Percentiles rank a stretch among this genome's conserved stretches.
phyloP scores from a whole-genome alignment of 2,113 vertebrate genomes.

The Amphiprion ocellaris region DNA sequence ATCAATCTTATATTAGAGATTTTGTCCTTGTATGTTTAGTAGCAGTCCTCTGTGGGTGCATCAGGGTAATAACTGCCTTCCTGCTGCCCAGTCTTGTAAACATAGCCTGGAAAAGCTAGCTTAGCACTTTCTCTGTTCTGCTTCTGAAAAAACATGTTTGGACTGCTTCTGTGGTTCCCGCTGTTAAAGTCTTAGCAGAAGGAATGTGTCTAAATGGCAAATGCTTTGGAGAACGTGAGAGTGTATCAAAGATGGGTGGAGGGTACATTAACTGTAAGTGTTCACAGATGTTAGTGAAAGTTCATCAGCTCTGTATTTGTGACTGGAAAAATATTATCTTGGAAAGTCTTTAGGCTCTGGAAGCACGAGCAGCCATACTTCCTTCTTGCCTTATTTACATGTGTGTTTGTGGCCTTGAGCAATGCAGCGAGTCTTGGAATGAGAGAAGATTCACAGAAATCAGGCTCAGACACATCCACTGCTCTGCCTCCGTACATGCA shows the following conservation, averaged over 20 bases:
- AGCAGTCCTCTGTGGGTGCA: constrained; percentile 45
- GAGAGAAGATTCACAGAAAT: constrained; percentile 39
- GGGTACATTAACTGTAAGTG: constrained; percentile 81
- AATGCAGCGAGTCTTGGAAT: constrained; percentile 50
- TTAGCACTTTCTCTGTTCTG: constrained; percentile 71
- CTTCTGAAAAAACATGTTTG: constrained; percentile 82
- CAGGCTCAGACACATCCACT: constrained; percentile 44
- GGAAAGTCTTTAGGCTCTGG: constrained; percentile 71
- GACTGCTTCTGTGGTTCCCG: constrained; percentile 80
- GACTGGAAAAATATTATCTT: constrained; percentile 78
- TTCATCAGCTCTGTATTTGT: constrained; percentile 75
- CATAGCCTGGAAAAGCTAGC: constrained; percentile 71
- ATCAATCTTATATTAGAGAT: constrained; percentile 26
- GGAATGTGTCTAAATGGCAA: constrained; percentile 86
- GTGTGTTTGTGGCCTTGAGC: constrained; percentile 74
- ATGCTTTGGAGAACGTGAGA: constrained; percentile 76
- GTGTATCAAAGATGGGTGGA: constrained; percentile 75
- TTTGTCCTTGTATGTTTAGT: constrained; percentile 22
- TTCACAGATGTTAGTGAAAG: constrained; percentile 86
- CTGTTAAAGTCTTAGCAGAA: constrained; percentile 78
- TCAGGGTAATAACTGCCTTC: constrained; percentile 61
- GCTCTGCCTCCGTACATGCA: constrained; percentile 15
- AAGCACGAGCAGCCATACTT: constrained; percentile 65
- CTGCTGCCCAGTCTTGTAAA: constrained; percentile 69
- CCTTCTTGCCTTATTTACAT: constrained; percentile 70